A percentile compares a stretch with the other conserved stretches of the same genome.
Evolutionary conservation across 64 coral and sea anemone species (phyloP).

Genomic region (Montipora sp.): DNA sequence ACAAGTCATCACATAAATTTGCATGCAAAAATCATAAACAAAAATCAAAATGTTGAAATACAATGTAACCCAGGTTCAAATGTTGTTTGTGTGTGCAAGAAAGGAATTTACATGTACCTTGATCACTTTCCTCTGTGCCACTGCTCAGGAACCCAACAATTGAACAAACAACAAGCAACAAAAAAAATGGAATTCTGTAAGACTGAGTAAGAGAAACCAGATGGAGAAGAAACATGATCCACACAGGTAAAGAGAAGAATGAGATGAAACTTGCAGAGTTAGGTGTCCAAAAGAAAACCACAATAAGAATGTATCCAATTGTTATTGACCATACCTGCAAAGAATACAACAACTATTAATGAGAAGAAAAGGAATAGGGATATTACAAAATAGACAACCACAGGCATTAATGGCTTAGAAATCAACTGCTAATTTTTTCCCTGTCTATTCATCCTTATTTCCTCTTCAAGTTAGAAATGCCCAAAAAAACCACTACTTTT

Average conservation of each 20-base stretch:
- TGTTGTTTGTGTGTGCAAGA: no score
- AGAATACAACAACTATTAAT: not conserved
- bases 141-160: constrained; percentile 76
- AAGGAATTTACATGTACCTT: constrained; percentile 38
- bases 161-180: constrained; percentile 70
- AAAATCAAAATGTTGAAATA: no score
- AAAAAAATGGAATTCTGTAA: constrained; percentile 85
- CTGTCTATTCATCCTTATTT: no score
- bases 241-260: constrained; percentile 88
- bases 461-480: no score
- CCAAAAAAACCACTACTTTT: no score
- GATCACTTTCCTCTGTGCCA: constrained; percentile 48
- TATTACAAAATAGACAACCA: not conserved
- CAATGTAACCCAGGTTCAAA: no score
- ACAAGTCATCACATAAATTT: no score
- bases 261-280: constrained; percentile 67
- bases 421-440: no score
- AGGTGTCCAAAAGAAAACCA: constrained; percentile 93
- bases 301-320: constrained; percentile 69
- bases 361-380: not conserved
- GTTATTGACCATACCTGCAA: constrained; percentile 88
- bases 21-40: no score
- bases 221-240: constrained; percentile 87
- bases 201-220: constrained; percentile 87
- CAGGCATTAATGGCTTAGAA: no score